Evolutionary conservation across 2,797 vertebrate genomes (phyloP), one percentile per base, ranked within the genome.

Genomic region (Bufotes viridis): DNA sequence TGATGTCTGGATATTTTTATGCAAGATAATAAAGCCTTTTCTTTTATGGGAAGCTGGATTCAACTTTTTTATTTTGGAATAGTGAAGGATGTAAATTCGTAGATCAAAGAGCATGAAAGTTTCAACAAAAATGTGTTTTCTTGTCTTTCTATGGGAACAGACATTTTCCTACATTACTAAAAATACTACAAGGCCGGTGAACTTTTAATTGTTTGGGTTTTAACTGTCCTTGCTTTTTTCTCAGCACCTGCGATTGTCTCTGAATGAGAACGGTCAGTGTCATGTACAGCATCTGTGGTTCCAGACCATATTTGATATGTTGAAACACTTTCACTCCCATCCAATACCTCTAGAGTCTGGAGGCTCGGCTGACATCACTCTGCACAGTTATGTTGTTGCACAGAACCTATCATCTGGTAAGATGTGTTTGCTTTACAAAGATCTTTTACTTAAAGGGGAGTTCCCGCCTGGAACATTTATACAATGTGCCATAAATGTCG

Each of bases 201-300:
- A 72, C 42, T 34, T 49, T 24, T 57, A 57, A 29, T 79, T 79
- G 55, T 58, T 22, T 14, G 29, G 53, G 24, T 79, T 79, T 58
- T 57, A 74, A 78, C 17, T 78, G 49, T 57, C 29, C 11, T 69
- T 24, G n/a, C 20, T 90, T 91, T 82, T 81, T 92, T 91, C 53
- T 17, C 94, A 99, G 98, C 98, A 99, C 91, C 95, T 99, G 88
- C 97, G 98, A 49, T 93, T 99, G 93, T 99, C 98, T 0, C 94
- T 99, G 92, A 99, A 98, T 0, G 97, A 98, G 90, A 97, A 94
- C 0, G 97, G 98, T 11, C 98, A 98, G 92, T 99, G 98, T 93
- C 98, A 98, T 2, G 98, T 99, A 24, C 98, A 99, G 91, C 98
- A 99, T 92, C 95, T 99, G 92, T 99, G 98, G 98, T 99, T 99